Conservation (phyloP, 2,888 invertebrate species). For the Drosophila melanosoma region DNA sequence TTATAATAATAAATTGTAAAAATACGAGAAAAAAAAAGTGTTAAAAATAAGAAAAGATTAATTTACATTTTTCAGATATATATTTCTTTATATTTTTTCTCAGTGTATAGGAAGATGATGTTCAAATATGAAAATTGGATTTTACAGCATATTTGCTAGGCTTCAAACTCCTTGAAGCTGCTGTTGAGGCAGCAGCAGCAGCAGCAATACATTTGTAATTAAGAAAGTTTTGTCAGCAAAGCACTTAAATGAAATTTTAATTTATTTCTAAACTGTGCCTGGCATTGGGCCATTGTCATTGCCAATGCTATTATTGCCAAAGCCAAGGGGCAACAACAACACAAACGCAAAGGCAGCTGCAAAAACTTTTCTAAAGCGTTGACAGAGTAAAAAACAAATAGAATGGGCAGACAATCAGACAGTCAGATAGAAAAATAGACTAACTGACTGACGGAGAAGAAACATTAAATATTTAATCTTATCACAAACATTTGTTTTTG, state of each 20-base stretch:
- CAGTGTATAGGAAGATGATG: neutral
- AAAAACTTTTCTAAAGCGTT: constrained; percentile 65
- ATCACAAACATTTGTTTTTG: constrained; percentile 52
- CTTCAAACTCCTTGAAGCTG: constrained; percentile 19
- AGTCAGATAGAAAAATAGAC: constrained; percentile 20
- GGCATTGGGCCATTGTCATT: constrained; percentile 34
- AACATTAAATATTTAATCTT: constrained; percentile 77
- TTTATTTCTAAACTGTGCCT: constrained; percentile 73
- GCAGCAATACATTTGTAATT: constrained; percentile 71
- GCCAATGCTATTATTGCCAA: constrained; percentile 54
- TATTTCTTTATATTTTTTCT: neutral
- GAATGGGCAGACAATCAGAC: constrained; percentile 19
- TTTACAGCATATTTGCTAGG: constrained; percentile 23
- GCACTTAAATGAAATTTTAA: constrained; percentile 79
- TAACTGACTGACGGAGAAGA: constrained; percentile 25
- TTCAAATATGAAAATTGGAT: constrained; percentile 3
- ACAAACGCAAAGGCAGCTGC: constrained; percentile 7
- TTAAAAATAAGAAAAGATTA: neutral
- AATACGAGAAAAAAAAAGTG: neutral
- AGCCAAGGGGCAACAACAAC: constrained; percentile 43
- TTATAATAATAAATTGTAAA: neutral
- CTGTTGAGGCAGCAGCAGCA: constrained; percentile 16
- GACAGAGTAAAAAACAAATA: constrained; percentile 54
- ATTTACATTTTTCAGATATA: neutral
- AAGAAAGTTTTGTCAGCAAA: constrained; percentile 74